Evolutionary conservation across 2,797 vertebrate genomes (phyloP).

Genomic region (Meriones psammophilus): DNA sequence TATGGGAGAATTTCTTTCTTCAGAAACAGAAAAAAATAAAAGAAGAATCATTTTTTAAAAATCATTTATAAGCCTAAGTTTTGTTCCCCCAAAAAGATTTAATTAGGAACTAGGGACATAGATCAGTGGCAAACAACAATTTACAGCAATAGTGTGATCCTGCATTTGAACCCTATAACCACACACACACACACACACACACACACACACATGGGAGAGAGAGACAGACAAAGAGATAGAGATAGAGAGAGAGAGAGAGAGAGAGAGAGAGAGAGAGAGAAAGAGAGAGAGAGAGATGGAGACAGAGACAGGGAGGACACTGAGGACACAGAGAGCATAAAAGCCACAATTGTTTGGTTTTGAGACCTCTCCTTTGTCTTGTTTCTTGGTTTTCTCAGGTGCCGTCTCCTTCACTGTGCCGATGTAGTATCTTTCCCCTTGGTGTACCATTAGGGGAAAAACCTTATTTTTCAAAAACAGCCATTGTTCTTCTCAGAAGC

Average conservation of each 20-base stretch:
- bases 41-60: not conserved
- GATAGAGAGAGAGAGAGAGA: not conserved
- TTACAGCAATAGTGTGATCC: not conserved
- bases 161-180: not conserved
- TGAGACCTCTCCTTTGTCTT: not conserved
- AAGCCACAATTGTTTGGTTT: not conserved
- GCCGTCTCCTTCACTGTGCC: not conserved
- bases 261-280: not conserved
- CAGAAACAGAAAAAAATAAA: not conserved
- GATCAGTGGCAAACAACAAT: not conserved
- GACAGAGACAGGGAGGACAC: not conserved
- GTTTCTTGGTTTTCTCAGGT: not conserved
- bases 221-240: too few species aligned
- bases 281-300: not conserved
- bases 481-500: not conserved
- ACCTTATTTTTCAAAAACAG: constrained; percentile 31
- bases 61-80: not conserved
- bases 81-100: not conserved
- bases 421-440: not conserved
- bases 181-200: not conserved
- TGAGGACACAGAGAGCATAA: not conserved
- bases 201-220: not conserved
- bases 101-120: not conserved
- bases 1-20: not conserved
- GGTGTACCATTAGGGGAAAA: not conserved